These are phyloP conservation scores for Theonella swinhoei DNA, from an alignment of 37 sponge, comb jelly and placozoan genomes.

Conservation along the genomic window DNA sequence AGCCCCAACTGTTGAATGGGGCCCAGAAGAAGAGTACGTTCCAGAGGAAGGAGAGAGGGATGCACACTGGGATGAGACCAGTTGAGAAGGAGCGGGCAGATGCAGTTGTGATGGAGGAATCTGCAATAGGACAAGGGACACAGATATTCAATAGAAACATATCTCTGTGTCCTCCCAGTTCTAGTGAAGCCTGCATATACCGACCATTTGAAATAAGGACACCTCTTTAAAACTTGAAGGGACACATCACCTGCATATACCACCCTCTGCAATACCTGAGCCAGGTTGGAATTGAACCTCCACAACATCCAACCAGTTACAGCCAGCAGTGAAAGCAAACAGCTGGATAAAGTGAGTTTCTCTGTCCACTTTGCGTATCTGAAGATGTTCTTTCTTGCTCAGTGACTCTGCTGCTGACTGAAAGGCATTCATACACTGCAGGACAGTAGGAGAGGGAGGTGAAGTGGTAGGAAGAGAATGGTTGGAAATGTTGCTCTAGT, in stretches of 20 bases:
- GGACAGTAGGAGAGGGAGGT: background rate
- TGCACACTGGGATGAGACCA: conserved; percentile 72
- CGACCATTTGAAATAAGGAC: no score
- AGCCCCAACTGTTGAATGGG: conserved; percentile 73
- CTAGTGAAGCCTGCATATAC: no score
- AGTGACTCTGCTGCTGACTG: conserved; percentile 34
- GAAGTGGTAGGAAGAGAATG: background rate
- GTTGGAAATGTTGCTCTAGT: no score
- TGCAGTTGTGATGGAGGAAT: conserved; percentile 11
- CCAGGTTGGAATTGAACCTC: conserved; percentile 53
- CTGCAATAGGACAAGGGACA: no score
- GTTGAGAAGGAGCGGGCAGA: conserved; percentile 72
- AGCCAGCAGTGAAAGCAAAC: conserved; percentile 54
- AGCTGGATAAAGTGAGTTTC: conserved; percentile 35
- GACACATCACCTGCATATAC: no score
- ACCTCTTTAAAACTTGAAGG: no score
- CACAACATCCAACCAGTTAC: conserved; percentile 83
- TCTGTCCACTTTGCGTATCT: conserved; percentile 54
- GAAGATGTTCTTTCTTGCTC: conserved; percentile 29
- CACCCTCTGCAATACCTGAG: conserved; percentile 26
- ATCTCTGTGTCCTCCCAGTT: no score
- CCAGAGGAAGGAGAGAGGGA: conserved; percentile 70
- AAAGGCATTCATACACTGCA: conserved; percentile 33
- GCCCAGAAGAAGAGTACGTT: conserved; percentile 63
- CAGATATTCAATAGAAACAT: no score